Conservation (phyloP, 2,113 vertebrate species). For the Nyctereutes procyonoides region DNA sequence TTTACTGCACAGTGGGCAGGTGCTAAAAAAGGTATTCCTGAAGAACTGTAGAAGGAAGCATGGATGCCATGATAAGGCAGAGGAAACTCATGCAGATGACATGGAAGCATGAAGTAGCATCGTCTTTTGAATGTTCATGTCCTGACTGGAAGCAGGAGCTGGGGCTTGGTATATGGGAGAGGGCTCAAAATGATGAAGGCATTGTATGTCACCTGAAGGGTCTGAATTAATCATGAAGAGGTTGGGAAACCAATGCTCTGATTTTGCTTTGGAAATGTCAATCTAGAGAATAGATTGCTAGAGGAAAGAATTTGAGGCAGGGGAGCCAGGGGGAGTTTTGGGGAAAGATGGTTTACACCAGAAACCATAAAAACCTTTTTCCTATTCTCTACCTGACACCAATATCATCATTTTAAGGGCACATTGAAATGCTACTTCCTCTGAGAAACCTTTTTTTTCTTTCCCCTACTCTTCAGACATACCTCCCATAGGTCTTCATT, state of each 20-base stretch:
- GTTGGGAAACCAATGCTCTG: background rate
- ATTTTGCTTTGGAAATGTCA: constrained; percentile 28
- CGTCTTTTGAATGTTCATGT: background rate
- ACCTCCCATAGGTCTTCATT: background rate
- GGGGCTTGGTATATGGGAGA: background rate
- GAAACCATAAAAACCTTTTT: background rate
- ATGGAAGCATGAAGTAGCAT: background rate
- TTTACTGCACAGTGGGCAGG: background rate
- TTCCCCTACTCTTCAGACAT: background rate
- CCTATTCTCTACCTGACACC: background rate
- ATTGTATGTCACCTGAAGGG: background rate
- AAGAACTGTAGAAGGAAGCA: background rate
- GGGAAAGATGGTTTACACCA: background rate
- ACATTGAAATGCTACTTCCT: background rate
- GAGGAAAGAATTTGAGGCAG: background rate
- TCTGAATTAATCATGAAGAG: background rate
- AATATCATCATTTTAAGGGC: background rate
- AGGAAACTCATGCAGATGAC: background rate
- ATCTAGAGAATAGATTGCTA: background rate
- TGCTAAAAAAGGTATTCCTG: background rate
- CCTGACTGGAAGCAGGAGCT: background rate
- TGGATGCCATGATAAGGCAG: background rate
- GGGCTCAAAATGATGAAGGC: background rate
- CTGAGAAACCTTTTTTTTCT: background rate
- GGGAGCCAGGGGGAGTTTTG: background rate